phyloP scores from a whole-genome alignment of 1,140 invertebrate genomes.

The Drosophila oshimai region DNA sequence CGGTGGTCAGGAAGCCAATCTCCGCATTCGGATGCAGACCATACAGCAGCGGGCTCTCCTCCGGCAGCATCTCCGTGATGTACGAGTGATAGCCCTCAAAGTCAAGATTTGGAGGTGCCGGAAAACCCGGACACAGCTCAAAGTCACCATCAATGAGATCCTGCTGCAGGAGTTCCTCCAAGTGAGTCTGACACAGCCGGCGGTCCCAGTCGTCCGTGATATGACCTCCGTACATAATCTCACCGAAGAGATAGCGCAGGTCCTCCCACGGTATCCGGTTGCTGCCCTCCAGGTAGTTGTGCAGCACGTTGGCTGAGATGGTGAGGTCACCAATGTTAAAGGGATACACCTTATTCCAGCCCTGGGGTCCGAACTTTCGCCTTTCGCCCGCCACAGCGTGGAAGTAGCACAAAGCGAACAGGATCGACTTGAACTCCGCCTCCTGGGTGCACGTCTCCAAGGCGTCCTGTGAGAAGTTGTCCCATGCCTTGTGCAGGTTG shows the following conservation, averaged over 20 bases:
- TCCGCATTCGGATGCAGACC: conserved; percentile 98
- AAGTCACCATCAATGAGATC: conserved; percentile 94
- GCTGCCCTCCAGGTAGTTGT: conserved; percentile 96
- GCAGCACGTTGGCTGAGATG: conserved; percentile 95
- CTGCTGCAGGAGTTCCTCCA: conserved; percentile 93
- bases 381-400: conserved; percentile 97
- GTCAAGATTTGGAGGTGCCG: conserved; percentile 93
- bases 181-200: conserved; percentile 92
- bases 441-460: conserved; percentile 96
- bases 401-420: conserved; percentile 97
- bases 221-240: conserved; percentile 99
- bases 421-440: conserved; percentile 95
- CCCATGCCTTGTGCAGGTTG: conserved; percentile 96
- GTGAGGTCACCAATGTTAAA: conserved; percentile 94
- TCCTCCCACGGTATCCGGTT: conserved; percentile 96
- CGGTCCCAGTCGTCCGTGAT: conserved; percentile 98
- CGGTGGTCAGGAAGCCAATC: conserved; percentile 95
- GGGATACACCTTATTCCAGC: conserved; percentile 96
- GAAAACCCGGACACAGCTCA: conserved; percentile 91
- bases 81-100: conserved; percentile 94
- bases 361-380: conserved; percentile 96
- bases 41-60: conserved; percentile 95
- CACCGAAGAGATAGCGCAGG: conserved; percentile 95
- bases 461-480: conserved; percentile 97
- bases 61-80: conserved; percentile 92